Conservation (phyloP, 35 echinoderm and acorn worm species). For the Apostichopus japonicus region DNA sequence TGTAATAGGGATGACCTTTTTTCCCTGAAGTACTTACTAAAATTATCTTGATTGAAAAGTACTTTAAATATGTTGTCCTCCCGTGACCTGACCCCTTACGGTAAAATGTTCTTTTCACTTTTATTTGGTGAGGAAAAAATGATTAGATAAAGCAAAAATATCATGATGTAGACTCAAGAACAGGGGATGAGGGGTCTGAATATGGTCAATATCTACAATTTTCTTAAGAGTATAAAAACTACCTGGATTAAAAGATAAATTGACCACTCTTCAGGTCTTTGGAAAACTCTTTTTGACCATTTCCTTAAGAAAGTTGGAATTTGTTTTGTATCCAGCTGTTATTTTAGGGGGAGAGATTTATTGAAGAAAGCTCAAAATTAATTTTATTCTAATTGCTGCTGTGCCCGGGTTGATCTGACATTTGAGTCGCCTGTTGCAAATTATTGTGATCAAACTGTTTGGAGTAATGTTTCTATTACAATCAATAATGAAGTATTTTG, state of each 20-base stretch:
- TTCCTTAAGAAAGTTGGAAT: background rate
- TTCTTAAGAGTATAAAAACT: background rate
- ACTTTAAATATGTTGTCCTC: slow-evolving; percentile 35
- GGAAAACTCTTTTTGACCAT: background rate
- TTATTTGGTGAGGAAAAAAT: slow-evolving; percentile 15
- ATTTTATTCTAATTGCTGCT: slow-evolving; percentile 31
- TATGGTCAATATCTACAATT: slow-evolving; percentile 26
- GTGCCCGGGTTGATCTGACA: slow-evolving; percentile 8
- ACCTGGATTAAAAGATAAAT: slow-evolving; percentile 23
- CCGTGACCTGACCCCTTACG: slow-evolving; percentile 3
- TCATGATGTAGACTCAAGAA: background rate
- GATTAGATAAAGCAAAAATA: slow-evolving; percentile 11
- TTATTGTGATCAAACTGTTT: slow-evolving; percentile 21
- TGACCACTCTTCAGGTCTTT: slow-evolving; percentile 4
- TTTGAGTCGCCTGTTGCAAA: background rate
- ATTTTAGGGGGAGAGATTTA: slow-evolving; percentile 1
- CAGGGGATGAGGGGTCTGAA: background rate
- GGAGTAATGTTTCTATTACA: slow-evolving; percentile 15
- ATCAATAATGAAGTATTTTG: background rate
- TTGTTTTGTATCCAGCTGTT: background rate
- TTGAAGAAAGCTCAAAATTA: background rate
- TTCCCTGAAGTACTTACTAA: background rate
- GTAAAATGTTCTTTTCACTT: slow-evolving; percentile 16
- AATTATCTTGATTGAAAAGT: background rate
- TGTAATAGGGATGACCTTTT: background rate